Base-by-base conservation (phyloP, 2,888 invertebrate genomes). In the Theretra japonica region DNA sequence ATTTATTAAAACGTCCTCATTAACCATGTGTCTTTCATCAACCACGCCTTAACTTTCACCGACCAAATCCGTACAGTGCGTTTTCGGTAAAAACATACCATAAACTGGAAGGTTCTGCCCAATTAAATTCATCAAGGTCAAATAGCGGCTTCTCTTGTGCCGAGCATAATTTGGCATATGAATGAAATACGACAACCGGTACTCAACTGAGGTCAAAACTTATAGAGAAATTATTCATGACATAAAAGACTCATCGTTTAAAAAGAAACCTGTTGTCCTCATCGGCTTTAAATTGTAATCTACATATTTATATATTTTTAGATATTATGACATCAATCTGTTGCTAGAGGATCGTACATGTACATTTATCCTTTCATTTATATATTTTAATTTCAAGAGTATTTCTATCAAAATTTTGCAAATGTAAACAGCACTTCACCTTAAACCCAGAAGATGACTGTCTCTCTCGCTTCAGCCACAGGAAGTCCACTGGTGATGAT, bases 81-180 rank as follows among this genome's bases (percentile, higher is more conserved):
- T 28, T 70, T 59, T n/a, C 15, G 48, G n/a, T 28, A 41, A 15
- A 41, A 48, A 50, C 41, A 58, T 15, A 50, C 50, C 59, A 25
- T 60, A 60, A 28, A 50, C n/a, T 60, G 28, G 50, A 53, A 48
- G 65, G 17, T 48, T 41, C 41, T 25, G 41, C 15, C 48, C 41
- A 62, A 62, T 30, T 53, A 41, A 48, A 21, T 60, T 25, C 28
- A 70, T 70, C 60, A 60, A 53, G 70, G 70, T 62, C 60, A 59
- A 15, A 30, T 70, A 70, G 53, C 70, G 70, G 60, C 53, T 60
- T 60, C 28, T 23, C n/a, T 53, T 28, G 25, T 28, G 15, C n/a
- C 23, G 41, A n/a, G 53, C 50, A 50, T 60, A 28, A 62, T 70
- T 70, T 23, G 65, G 53, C 25, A 62, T 62, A n/a, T 53, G 41